Evolutionary conservation across 2,797 vertebrate species (phyloP), one percentile per base, ranked within the genome.

Genomic region (Ctenopoma kingsleyae): DNA sequence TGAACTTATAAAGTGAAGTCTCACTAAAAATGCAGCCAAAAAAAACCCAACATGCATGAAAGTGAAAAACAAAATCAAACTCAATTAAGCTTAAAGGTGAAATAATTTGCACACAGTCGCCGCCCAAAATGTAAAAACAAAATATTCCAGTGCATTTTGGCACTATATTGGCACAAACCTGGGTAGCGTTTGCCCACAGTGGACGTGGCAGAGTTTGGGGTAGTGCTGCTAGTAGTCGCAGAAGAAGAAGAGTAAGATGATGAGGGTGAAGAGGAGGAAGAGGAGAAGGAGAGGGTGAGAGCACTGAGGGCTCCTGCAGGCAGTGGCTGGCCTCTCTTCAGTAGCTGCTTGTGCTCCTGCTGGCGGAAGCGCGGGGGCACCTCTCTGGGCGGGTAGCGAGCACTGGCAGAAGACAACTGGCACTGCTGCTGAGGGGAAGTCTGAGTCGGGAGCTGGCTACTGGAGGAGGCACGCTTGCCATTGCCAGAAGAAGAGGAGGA

Each of bases 321-420:
- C 92, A 97, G 91, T 3, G 96, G 97, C 92, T 98, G 97, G 55
- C 96, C 96, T 94, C 97, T 95, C 93, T 97, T 98, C 93, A 99
- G 91, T 76, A 98, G 95, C 95, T 98, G 97, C 95, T 97, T 98
- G 94, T 97, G 97, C 93, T 99, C 97, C 91, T 98, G 97, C 94
- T 98, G 97, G 92, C 97, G 96, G 93, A 99, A 98, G 93, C 97
- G 97, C 16, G 97, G 97, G 86, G 97, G 97, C 92, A 98, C 96
- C 95, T 99, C 97, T 50, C 97, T 95, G 86, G 96, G 96, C 87
- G 96, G 95, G 94, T 98, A 97, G 87, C 96, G 96, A 92, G 95
- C 92, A 58, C 94, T 95, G 86, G 95, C 94, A 94, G 92, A 90
- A 82, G 91, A 90, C 81, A 80, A 86, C 87, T 85, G 89, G 84